Conservation (phyloP, 2,888 invertebrate species). For the Stenoptilia bipunctidactyla region DNA sequence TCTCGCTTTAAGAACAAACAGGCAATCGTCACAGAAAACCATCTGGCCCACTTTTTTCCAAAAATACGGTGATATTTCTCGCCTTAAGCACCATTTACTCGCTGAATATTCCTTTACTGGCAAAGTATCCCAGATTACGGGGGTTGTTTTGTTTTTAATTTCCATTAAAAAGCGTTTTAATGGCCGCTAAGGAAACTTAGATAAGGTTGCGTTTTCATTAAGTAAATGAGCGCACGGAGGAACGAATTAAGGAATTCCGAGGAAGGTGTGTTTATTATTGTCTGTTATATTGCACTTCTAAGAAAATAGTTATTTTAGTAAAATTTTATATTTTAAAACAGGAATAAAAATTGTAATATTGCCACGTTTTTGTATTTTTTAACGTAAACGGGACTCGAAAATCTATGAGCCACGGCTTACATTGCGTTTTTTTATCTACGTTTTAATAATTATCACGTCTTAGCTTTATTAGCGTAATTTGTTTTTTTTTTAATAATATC, state of each 20-base stretch:
- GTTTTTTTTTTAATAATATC: no score
- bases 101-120: slow-evolving; percentile 14
- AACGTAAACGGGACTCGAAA: no score
- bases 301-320: no score
- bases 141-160: slow-evolving; percentile 22
- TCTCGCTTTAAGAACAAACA: background rate
- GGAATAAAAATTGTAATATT: no score
- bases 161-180: slow-evolving; percentile 23
- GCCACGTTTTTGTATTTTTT: no score
- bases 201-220: background rate
- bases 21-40: slow-evolving; percentile 2
- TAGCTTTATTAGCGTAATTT: no score
- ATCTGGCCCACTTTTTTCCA: background rate
- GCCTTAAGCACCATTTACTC: slow-evolving; percentile 19
- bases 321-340: no score
- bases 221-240: background rate
- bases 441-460: no score
- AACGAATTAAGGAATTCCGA: background rate
- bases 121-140: slow-evolving; percentile 19
- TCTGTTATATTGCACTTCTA: no score
- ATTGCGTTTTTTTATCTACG: no score
- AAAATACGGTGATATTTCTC: background rate
- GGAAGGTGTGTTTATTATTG: no score
- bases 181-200: slow-evolving; percentile 11
- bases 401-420: no score